phyloP scores from a whole-genome alignment of 1,140 invertebrate genomes.

The Drosophila bocqueti region DNA sequence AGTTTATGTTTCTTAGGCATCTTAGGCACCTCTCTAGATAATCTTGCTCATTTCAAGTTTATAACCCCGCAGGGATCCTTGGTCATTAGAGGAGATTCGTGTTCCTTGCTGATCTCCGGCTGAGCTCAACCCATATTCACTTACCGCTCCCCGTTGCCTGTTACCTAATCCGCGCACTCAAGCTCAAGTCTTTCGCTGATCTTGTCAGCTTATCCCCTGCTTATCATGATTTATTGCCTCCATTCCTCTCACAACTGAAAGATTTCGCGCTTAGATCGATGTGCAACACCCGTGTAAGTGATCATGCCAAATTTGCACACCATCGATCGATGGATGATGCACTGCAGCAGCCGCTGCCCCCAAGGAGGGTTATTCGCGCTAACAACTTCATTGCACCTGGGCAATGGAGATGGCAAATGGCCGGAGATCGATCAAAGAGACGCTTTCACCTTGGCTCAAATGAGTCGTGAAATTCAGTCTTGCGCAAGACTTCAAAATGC shows the following conservation, averaged over 20 bases:
- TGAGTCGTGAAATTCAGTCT: slow-evolving; percentile 66
- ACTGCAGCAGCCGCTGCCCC: slow-evolving; percentile 18
- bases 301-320: slow-evolving; percentile 57
- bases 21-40: not conserved
- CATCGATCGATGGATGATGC: slow-evolving; percentile 30
- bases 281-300: slow-evolving; percentile 17
- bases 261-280: slow-evolving; percentile 39
- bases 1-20: not conserved
- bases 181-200: slow-evolving; percentile 20
- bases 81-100: not conserved
- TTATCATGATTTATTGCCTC: slow-evolving; percentile 27
- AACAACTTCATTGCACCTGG: slow-evolving; percentile 45
- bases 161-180: slow-evolving; percentile 2
- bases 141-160: not conserved
- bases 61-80: not conserved
- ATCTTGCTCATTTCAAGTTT: slow-evolving; percentile 2
- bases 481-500: slow-evolving; percentile 33
- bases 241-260: slow-evolving; percentile 26
- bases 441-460: slow-evolving; percentile 56
- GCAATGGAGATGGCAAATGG: slow-evolving; percentile 34
- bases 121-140: not conserved
- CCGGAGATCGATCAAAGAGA: slow-evolving; percentile 52
- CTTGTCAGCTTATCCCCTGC: slow-evolving; percentile 30
- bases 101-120: slow-evolving; percentile 1
- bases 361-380: slow-evolving; percentile 34